Base-by-base conservation (phyloP, 2,888 invertebrate genomes). In the Euproctis similis region DNA sequence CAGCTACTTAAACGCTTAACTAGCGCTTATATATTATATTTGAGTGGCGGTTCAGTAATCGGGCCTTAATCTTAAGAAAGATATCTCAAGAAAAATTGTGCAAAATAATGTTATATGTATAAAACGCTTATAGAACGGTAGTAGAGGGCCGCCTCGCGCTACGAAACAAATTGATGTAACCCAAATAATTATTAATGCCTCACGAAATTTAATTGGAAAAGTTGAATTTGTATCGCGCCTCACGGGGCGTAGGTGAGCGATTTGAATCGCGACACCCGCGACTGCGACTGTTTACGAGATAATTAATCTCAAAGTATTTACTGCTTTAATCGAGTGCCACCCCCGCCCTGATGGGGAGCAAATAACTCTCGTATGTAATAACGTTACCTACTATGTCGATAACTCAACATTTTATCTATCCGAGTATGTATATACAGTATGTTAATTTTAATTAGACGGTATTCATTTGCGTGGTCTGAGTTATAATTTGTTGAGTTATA, bases 181-280 rank as follows among this genome's bases (percentile, higher is more conserved):
- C 85, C 80, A 82, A 84, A 85, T 84, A 85, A 85, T 85, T 85
- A 85, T 85, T 85, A 84, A 85, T 85, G 85, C 85, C 81, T 85
- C 84, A 85, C 81, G 84, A 85, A 85, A 85, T 85, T 85, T 85
- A 85, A 85, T 85, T 85, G 85, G 85, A 85, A 85, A 85, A 85
- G 85, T 85, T 85, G 84, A 84, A 85, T 84, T 82, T 80, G 82
- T 84, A 80, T 78, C 82, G 74, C 73, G 78, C 72, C 73, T 78
- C 73, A 77, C 74, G 77, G 81, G 80, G 78, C 75, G 80, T 81
- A 82, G 82, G 84, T 82, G 81, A 77, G 80, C 78, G 80, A 75
- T 77, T 73, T 69, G 71, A 74, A 76, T 64, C 64, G 61, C 58
- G 63, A 60, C 57, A 62, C 62, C 62, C 68, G 65, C 66, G 34